Conservation (phyloP, 2,113 vertebrate genomes). For the Tylochromis polylepis region DNA sequence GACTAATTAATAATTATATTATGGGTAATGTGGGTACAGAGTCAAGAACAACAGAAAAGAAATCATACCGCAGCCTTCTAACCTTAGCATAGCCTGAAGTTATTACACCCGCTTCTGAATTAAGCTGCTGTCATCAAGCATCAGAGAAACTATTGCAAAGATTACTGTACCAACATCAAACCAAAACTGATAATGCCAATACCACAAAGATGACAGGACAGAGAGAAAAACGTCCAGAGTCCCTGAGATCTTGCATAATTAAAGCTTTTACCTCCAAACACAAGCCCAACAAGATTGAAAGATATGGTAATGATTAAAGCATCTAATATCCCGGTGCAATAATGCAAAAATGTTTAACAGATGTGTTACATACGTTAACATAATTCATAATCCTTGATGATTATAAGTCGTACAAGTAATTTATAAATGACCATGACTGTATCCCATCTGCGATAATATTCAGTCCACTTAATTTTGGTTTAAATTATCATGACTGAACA, state of each 20-base stretch:
- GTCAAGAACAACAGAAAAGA: background rate
- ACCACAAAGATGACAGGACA: background rate
- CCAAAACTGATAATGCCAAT: background rate
- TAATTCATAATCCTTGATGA: background rate
- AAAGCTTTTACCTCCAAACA: background rate
- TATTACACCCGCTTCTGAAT: background rate
- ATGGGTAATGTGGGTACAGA: background rate
- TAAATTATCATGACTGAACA: background rate
- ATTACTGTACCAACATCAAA: background rate
- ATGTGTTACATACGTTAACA: background rate
- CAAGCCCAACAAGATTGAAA: background rate
- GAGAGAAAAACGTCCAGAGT: background rate
- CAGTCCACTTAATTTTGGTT: background rate
- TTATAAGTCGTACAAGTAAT: background rate
- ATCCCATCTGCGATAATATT: background rate
- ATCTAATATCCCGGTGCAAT: background rate
- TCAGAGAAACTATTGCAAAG: background rate
- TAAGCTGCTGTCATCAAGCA: background rate
- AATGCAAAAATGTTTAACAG: background rate
- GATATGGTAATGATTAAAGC: background rate
- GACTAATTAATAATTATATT: background rate
- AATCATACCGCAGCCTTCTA: background rate
- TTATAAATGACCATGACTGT: background rate
- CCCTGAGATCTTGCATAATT: background rate
- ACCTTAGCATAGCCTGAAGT: background rate